These are phyloP conservation scores for Chrysomela aeneicollis DNA, from an alignment of 2,888 invertebrate genomes.

Conservation along the genomic window DNA sequence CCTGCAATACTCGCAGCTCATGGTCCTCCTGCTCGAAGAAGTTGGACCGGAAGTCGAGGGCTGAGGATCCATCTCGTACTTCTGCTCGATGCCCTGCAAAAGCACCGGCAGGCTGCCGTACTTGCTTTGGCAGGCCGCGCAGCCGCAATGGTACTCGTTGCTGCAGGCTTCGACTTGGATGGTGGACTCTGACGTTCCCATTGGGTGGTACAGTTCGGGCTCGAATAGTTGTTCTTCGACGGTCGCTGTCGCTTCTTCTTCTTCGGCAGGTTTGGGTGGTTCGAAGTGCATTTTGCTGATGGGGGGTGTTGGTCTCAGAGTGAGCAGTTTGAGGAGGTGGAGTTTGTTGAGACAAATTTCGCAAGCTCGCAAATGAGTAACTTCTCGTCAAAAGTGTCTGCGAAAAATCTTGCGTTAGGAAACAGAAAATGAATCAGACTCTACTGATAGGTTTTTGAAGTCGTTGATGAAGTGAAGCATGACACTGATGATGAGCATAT, in stretches of 20 bases:
- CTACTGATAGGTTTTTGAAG: no score
- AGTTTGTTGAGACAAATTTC: constrained; percentile 33
- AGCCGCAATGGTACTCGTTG: constrained; percentile 43
- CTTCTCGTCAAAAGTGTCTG: constrained; percentile 24
- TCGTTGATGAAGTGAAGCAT: no score
- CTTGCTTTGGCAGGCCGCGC: constrained; percentile 42
- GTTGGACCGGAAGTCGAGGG: constrained; percentile 46
- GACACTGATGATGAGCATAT: no score
- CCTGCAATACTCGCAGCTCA: constrained; percentile 55
- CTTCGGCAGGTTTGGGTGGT: constrained; percentile 5
- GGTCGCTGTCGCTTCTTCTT: constrained; percentile 21
- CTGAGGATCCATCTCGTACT: constrained; percentile 35
- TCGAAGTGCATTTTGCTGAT: not conserved
- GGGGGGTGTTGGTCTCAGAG: not conserved
- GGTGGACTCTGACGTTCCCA: not conserved
- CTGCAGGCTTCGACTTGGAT: constrained; percentile 18
- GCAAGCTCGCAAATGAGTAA: constrained; percentile 31
- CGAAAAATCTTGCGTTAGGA: no score
- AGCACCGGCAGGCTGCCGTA: constrained; percentile 47
- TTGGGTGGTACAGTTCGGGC: not conserved
- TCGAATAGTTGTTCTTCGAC: constrained; percentile 20
- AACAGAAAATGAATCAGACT: no score
- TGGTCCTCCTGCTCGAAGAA: constrained; percentile 37
- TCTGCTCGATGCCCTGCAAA: constrained; percentile 48
- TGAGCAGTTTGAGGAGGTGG: constrained; percentile 28